Base-by-base conservation (phyloP, 2,888 invertebrate species). In the Gandaritis pyraliata region DNA sequence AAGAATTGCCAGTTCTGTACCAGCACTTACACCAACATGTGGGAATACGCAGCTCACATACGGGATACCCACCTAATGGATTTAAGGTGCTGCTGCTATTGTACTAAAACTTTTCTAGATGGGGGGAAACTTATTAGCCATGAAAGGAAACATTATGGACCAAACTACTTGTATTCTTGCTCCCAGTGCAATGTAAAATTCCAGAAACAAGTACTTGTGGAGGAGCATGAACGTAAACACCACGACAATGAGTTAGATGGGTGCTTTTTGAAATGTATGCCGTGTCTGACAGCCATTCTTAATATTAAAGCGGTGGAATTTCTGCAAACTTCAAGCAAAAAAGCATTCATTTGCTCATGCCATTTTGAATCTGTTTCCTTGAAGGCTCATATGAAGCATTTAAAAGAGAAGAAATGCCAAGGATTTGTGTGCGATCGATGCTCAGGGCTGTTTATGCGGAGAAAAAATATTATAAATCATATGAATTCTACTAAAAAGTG, bases 41-140 rank as follows among this genome's bases (percentile, higher is more conserved):
- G 82, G 2, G 62, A 72, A 0, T 87, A 82, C 41, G 82, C 83
- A 0, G 43, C 73, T 1, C 91, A 91, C 66, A 57, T 91, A 0
- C 68, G 80, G 4, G 75, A 86, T 12, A 39, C 50, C 0, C 91
- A 91, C 65, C 36, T 90, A 0, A 1, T 46, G 0, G 48, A 61
- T 0, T n/a, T 87, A 0, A 72, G 66, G 7, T 73, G 73, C 2
- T 91, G 91, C 48, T 67, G 66, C 0, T 76, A 76, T 6, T 91
- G 91, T 11, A 65, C 72, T 0, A 74, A 86, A 39, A 71, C 80
- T 0, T 91, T 87, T 48, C 46, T 62, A 0, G 74, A 84, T 0
- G 11, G 41, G 0, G 50, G 65, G 0, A 54, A 61, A 0, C 64
- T 73, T 1, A 72, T 61, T 2, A 49, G 50, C 1, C 91, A 91